Evolutionary conservation across 2,113 vertebrate genomes (phyloP).

Genomic region (Rhea pennata): DNA sequence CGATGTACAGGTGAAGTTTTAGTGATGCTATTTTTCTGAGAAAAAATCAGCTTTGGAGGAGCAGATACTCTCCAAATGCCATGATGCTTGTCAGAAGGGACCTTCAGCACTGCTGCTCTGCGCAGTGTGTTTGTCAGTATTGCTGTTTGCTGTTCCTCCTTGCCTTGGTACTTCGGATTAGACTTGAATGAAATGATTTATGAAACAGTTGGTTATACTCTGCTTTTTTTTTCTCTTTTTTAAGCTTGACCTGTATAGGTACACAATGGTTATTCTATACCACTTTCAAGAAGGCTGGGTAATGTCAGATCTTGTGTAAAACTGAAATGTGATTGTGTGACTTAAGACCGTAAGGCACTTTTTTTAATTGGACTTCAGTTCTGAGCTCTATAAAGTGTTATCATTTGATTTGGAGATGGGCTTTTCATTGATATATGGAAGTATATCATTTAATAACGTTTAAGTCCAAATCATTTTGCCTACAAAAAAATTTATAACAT

Average conservation of each 20-base stretch:
- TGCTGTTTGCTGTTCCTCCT: conserved; percentile 38
- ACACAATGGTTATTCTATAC: conserved; percentile 40
- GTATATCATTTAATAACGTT: neutral
- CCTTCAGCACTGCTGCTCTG: conserved; percentile 26
- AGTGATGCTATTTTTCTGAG: conserved; percentile 36
- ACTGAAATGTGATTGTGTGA: neutral
- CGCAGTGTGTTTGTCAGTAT: conserved; percentile 55
- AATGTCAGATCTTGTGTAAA: neutral
- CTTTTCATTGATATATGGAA: neutral
- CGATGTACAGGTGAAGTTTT: conserved; percentile 63
- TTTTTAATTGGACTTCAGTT: neutral
- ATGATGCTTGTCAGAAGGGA: conserved; percentile 35
- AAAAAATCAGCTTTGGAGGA: neutral
- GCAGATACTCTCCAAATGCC: conserved; percentile 11
- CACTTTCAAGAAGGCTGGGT: neutral
- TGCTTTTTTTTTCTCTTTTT: neutral
- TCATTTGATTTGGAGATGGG: neutral
- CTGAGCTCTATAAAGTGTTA: conserved; percentile 11
- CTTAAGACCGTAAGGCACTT: neutral
- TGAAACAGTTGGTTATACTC: conserved; percentile 46
- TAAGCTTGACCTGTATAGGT: neutral
- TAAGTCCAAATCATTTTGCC: conserved; percentile 1
- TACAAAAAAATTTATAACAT: neutral
- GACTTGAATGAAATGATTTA: conserved; percentile 31
- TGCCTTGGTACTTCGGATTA: conserved; percentile 55